Percentiles rank a stretch among this genome's conserved stretches.
These are phyloP conservation scores for Volucella bombylans DNA, from an alignment of 2,888 invertebrate genomes.

Conservation along the genomic window DNA sequence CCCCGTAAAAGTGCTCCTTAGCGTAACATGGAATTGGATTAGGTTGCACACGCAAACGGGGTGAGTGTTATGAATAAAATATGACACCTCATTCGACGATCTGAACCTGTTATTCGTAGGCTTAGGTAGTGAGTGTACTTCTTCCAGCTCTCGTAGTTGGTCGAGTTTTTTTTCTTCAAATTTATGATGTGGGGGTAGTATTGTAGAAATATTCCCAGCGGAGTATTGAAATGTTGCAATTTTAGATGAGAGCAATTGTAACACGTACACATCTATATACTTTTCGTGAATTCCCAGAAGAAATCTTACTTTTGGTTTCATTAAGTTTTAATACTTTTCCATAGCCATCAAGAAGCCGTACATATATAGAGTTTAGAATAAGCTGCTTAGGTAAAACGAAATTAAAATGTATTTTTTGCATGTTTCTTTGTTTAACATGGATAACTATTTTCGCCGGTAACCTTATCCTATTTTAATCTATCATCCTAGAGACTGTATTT, in stretches of 20 bases:
- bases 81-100: constrained; percentile 66
- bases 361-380: not conserved
- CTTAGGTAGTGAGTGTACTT: constrained; percentile 7
- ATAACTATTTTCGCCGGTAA: too few species aligned
- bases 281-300: constrained; percentile 53
- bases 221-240: constrained; percentile 54
- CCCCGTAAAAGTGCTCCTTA: constrained; percentile 61
- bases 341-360: not conserved
- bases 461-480: too few species aligned
- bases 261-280: not conserved
- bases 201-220: constrained; percentile 45
- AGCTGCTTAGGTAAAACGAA: not conserved
- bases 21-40: constrained; percentile 65
- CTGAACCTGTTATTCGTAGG: constrained; percentile 22
- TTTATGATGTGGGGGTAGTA: constrained; percentile 32
- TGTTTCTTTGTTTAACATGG: too few species aligned
- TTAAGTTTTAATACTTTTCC: constrained; percentile 36
- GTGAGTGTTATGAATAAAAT: constrained; percentile 72
- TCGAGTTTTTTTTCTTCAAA: constrained; percentile 4
- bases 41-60: constrained; percentile 39
- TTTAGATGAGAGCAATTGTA: constrained; percentile 15
- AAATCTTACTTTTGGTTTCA: constrained; percentile 60
- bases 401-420: constrained; percentile 6
- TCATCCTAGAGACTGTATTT: too few species aligned
- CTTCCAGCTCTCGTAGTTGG: not conserved